Evolutionary conservation across 2,888 invertebrate species (phyloP).

Genomic region (Ametastegia equiseti): DNA sequence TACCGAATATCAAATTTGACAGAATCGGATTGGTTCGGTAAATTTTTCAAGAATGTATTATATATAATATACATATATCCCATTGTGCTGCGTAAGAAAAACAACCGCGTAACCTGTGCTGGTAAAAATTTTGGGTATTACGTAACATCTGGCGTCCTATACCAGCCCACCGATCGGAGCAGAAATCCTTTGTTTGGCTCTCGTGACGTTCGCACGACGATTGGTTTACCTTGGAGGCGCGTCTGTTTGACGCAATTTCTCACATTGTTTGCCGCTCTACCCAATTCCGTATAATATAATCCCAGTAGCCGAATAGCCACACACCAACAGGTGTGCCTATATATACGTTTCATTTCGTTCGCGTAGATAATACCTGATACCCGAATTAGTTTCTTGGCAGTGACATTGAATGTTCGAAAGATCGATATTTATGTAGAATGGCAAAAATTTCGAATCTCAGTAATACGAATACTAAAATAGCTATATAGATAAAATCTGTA

Average conservation of each 20-base stretch:
- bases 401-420: no score
- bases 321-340: background rate
- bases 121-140: background rate
- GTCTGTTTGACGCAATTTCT: conserved; percentile 32
- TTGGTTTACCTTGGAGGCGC: conserved; percentile 42
- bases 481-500: no score
- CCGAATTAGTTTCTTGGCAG: no score
- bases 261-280: background rate
- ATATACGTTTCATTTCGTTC: background rate
- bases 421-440: no score
- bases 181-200: conserved; percentile 30
- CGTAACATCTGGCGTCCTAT: conserved; percentile 28
- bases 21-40: background rate
- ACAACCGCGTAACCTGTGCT: background rate
- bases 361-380: no score
- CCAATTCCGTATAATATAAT: conserved; percentile 15
- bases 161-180: conserved; percentile 1
- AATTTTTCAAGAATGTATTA: background rate
- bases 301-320: background rate
- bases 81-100: background rate
- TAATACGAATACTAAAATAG: no score
- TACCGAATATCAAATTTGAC: background rate
- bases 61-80: no score
- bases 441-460: no score
- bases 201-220: conserved; percentile 41